phyloP scores from a whole-genome alignment of 2,797 vertebrate species.

The Onychomys arenicola region DNA sequence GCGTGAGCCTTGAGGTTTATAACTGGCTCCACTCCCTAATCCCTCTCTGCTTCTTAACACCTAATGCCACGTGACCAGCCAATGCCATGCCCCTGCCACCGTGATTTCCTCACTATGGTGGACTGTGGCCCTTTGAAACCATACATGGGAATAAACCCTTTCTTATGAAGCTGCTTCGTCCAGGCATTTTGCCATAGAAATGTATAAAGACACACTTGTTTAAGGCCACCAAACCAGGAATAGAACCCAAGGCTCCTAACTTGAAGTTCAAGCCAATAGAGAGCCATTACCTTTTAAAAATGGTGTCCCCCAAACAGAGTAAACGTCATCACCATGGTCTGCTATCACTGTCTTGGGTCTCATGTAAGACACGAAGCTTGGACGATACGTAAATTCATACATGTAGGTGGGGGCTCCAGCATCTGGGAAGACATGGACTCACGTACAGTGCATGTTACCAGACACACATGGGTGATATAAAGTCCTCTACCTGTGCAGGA shows the following conservation, averaged over 20 bases:
- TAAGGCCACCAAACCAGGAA: neutral
- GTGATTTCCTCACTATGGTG: neutral
- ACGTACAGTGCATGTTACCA: neutral
- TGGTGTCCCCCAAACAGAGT: constrained; percentile 61
- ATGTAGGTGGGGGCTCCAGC: constrained; percentile 63
- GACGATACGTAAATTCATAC: constrained; percentile 71
- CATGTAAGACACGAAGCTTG: constrained; percentile 35
- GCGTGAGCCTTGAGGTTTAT: neutral
- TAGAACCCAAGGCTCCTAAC: neutral
- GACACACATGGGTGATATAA: accelerated
- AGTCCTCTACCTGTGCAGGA: neutral
- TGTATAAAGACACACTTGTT: neutral
- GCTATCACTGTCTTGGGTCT: constrained; percentile 47
- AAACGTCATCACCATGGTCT: constrained; percentile 76
- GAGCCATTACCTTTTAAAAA: constrained; percentile 68
- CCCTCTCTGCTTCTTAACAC: neutral
- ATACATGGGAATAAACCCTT: neutral
- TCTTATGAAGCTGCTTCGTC: neutral
- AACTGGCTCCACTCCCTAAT: neutral
- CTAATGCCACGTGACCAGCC: neutral
- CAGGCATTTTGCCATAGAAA: neutral
- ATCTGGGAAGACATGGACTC: constrained; percentile 58
- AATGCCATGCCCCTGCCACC: too few species aligned
- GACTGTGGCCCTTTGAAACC: neutral
- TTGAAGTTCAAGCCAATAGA: neutral